A percentile compares a stretch with the other conserved stretches of the same genome.
Evolutionary conservation across 2,797 vertebrate species (phyloP).

Genomic region (Perodicticus potto): DNA sequence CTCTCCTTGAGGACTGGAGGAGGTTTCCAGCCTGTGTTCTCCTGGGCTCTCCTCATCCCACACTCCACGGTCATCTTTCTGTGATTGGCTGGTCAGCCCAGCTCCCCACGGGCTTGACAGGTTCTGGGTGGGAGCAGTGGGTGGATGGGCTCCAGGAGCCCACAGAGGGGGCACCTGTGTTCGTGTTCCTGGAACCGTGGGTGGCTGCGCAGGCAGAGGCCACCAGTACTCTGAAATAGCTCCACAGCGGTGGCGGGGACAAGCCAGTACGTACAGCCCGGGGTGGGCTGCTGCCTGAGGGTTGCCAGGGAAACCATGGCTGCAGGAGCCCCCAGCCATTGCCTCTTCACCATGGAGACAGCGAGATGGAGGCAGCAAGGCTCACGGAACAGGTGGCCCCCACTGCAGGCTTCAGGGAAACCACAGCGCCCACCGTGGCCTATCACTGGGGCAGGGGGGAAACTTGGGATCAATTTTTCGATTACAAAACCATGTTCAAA

Average conservation of each 20-base stretch:
- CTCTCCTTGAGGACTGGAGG: background rate
- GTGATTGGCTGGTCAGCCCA: background rate
- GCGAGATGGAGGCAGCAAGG: conserved; percentile 29
- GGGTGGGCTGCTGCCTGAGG: conserved; percentile 60
- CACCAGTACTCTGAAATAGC: background rate
- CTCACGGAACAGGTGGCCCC: conserved; percentile 64
- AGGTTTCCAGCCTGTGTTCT: background rate
- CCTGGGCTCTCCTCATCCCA: background rate
- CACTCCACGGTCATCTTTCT: background rate
- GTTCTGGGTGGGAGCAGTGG: background rate
- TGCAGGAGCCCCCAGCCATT: conserved; percentile 63
- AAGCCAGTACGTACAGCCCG: background rate
- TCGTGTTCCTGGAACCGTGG: background rate
- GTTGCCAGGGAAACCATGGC: conserved; percentile 81
- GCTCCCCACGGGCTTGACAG: background rate
- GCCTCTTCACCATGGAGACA: conserved; percentile 78
- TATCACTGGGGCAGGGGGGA: background rate
- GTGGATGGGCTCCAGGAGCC: background rate
- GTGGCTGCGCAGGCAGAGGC: background rate
- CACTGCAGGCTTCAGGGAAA: background rate
- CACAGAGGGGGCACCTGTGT: background rate
- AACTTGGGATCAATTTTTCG: conserved; percentile 71
- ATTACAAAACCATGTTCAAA: conserved; percentile 71
- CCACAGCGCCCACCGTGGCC: background rate
- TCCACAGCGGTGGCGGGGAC: background rate